phyloP scores from a whole-genome alignment of 1,140 invertebrate genomes.

The Babylonia areolata region DNA sequence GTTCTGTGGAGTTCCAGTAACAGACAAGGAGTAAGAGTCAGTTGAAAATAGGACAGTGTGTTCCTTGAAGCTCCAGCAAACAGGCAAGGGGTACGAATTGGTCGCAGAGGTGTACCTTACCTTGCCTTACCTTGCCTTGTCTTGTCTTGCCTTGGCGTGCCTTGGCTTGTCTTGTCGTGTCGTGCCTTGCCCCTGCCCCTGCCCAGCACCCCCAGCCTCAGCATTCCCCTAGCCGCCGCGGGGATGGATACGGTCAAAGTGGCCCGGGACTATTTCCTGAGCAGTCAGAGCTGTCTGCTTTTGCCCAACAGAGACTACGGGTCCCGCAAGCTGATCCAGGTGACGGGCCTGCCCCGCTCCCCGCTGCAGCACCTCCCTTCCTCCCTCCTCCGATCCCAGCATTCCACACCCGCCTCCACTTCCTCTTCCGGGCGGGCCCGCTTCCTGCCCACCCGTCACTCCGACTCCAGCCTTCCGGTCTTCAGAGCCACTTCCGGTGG shows the following conservation, averaged over 20 bases:
- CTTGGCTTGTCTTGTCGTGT: too few relatives aligned
- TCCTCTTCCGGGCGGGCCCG: neutral
- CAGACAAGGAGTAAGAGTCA: too few relatives aligned
- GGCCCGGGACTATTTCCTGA: slow-evolving; percentile 64
- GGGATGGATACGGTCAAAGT: slow-evolving; percentile 64
- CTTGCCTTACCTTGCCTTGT: too few relatives aligned
- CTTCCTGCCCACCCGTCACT: neutral
- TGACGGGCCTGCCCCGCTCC: slow-evolving; percentile 31
- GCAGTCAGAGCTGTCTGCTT: slow-evolving; percentile 62
- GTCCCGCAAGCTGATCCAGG: slow-evolving; percentile 56
- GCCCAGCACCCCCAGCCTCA: neutral
- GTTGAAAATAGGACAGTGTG: too few relatives aligned
- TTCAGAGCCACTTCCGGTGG: neutral
- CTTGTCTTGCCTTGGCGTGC: too few relatives aligned
- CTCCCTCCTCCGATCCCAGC: neutral
- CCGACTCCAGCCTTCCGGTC: neutral
- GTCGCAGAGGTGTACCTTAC: too few relatives aligned
- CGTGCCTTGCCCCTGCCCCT: neutral
- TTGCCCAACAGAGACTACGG: slow-evolving; percentile 65
- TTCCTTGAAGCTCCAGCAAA: too few relatives aligned
- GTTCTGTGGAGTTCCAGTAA: too few relatives aligned
- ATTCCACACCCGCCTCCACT: neutral
- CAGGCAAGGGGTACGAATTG: too few relatives aligned
- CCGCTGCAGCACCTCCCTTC: neutral
- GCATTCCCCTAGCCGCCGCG: neutral